Evolutionary conservation across 2,888 invertebrate species (phyloP).

Genomic region (Monoplex corrugatus): DNA sequence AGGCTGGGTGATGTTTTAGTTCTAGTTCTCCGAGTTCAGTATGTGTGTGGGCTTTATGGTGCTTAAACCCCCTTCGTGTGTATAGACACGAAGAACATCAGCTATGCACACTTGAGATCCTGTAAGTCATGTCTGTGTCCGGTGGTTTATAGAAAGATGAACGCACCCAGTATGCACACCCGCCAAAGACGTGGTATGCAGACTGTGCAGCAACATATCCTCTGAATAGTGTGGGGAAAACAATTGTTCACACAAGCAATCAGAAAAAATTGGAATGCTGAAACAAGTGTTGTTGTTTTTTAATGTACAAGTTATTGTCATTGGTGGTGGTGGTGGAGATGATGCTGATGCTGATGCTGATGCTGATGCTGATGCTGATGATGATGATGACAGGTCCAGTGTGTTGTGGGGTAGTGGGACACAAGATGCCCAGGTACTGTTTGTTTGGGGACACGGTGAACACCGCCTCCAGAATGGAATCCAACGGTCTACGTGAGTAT

Average conservation of each 20-base stretch:
- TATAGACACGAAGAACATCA: no score
- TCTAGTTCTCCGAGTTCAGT: no score
- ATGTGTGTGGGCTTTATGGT: no score
- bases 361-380: constrained; percentile 18
- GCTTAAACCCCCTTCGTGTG: no score
- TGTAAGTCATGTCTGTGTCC: no score
- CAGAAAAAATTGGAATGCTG: neutral
- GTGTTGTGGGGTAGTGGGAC: constrained; percentile 44
- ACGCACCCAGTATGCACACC: no score
- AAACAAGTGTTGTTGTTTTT: neutral
- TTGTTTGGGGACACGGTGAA: constrained; percentile 47
- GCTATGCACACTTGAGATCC: no score
- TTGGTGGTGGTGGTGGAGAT: neutral
- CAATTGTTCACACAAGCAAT: constrained; percentile 44
- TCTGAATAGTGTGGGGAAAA: no score
- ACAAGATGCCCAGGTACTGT: constrained; percentile 50
- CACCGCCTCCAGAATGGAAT: constrained; percentile 45
- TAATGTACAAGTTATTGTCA: neutral
- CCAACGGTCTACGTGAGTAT: constrained; percentile 42
- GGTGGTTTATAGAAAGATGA: no score
- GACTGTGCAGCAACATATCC: no score
- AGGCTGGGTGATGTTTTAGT: no score
- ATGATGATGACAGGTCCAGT: constrained; percentile 22
- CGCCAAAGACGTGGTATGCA: no score
- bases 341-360: constrained; percentile 1